Percentiles rank a stretch among this genome's conserved stretches.
Conservation (phyloP, 2,888 invertebrate species). For the Pollenia angustigena region DNA sequence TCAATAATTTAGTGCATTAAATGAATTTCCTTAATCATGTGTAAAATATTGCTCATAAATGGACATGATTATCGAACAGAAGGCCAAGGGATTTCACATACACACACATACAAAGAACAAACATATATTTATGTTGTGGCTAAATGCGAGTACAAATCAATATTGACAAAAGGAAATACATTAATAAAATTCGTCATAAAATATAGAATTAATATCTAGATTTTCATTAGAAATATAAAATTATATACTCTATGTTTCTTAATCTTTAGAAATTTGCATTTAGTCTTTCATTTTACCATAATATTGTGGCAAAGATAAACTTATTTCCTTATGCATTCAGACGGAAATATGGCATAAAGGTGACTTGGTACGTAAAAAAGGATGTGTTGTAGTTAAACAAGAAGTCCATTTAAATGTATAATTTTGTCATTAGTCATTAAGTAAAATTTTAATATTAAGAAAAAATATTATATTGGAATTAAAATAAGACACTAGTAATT, state of each 20-base stretch:
- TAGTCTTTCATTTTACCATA: not conserved
- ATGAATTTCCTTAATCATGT: slow-evolving; percentile 16
- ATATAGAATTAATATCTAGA: not conserved
- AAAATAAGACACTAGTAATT: not conserved
- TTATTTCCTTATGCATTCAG: slow-evolving; percentile 17
- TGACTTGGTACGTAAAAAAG: not conserved
- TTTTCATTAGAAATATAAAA: slow-evolving; percentile 21
- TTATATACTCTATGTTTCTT: not conserved
- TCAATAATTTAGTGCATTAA: not conserved
- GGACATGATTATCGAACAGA: not conserved
- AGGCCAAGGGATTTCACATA: not conserved
- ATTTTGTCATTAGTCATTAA: slow-evolving; percentile 2
- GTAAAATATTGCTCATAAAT: slow-evolving; percentile 13
- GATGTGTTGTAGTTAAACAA: not conserved
- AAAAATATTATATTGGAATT: not conserved
- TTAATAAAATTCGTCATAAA: slow-evolving; percentile 23
- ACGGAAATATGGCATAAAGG: slow-evolving; percentile 13
- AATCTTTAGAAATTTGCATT: slow-evolving; percentile 29
- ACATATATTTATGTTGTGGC: not conserved
- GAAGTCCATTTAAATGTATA: not conserved
- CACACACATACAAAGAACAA: not conserved
- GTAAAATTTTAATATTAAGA: not conserved
- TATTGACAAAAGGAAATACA: slow-evolving; percentile 22
- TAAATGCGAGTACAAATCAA: not conserved
- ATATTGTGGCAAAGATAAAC: not conserved